phyloP scores from a whole-genome alignment of 2,113 vertebrate genomes.

The Bothrops jararaca region DNA sequence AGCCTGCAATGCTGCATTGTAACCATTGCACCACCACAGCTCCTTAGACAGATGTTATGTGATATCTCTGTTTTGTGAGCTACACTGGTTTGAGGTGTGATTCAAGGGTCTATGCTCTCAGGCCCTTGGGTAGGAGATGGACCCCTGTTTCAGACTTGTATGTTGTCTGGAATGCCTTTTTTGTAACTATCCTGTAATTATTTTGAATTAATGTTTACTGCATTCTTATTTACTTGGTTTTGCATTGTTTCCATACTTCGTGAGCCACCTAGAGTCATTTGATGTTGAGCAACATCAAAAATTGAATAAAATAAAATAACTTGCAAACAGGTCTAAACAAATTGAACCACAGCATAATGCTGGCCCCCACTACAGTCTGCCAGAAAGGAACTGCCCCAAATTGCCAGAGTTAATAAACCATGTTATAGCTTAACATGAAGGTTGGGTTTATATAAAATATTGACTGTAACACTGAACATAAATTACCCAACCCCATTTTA shows the following conservation, averaged over 20 bases:
- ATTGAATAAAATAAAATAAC: background rate
- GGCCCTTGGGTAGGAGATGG: background rate
- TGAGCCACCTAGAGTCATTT: background rate
- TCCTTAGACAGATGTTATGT: background rate
- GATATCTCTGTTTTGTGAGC: background rate
- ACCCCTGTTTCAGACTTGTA: background rate
- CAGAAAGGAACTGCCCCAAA: background rate
- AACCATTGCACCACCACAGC: background rate
- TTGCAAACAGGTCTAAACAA: background rate
- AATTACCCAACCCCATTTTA: background rate
- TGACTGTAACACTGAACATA: background rate
- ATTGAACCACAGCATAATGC: background rate
- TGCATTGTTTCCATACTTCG: background rate
- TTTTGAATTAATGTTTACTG: background rate
- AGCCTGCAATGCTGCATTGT: background rate
- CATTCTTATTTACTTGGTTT: background rate
- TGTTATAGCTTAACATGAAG: background rate
- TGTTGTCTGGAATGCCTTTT: background rate
- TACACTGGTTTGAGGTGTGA: background rate
- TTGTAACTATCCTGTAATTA: background rate
- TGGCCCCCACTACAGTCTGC: no score
- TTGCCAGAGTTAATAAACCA: background rate
- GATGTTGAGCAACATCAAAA: background rate
- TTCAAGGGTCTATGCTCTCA: background rate
- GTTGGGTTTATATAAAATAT: background rate